A percentile compares a stretch with the other conserved stretches of the same genome.
phyloP scores from a whole-genome alignment of 2,888 invertebrate genomes.

The Syritta pipiens region DNA sequence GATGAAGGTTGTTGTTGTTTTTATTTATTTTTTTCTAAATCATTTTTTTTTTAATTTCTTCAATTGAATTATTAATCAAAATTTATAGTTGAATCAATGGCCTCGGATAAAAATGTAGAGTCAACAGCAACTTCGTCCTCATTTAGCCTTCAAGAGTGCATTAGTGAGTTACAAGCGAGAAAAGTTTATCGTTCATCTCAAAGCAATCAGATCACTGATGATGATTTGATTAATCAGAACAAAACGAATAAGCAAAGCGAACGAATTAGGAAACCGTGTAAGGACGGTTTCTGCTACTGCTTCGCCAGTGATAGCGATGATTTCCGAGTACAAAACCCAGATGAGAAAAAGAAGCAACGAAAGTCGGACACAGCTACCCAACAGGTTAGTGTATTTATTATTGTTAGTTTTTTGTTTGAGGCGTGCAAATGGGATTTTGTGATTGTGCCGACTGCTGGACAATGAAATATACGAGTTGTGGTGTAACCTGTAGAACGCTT shows the following conservation, averaged over 20 bases:
- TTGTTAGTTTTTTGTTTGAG: neutral
- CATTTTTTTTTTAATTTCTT: neutral
- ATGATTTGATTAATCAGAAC: constrained; percentile 76
- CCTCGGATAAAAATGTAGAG: constrained; percentile 51
- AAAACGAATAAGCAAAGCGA: constrained; percentile 76
- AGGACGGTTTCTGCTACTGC: constrained; percentile 78
- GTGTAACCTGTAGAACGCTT: too few species aligned
- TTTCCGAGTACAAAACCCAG: constrained; percentile 44
- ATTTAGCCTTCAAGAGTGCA: constrained; percentile 77
- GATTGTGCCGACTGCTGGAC: too few species aligned
- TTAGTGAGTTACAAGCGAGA: constrained; percentile 76
- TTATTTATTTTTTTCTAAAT: neutral
- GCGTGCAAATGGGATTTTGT: neutral
- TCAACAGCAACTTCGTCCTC: constrained; percentile 74
- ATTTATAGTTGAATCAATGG: constrained; percentile 33
- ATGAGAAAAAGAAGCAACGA: constrained; percentile 41
- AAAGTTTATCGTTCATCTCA: constrained; percentile 73
- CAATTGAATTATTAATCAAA: neutral
- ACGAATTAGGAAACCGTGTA: constrained; percentile 76
- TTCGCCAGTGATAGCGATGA: constrained; percentile 79
- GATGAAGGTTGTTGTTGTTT: constrained; percentile 41
- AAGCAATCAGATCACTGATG: constrained; percentile 70
- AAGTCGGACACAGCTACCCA: constrained; percentile 39
- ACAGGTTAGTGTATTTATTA: constrained; percentile 42
- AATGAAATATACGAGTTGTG: too few species aligned